phyloP scores from a whole-genome alignment of 2,888 invertebrate genomes.

The Baccha elongata region DNA sequence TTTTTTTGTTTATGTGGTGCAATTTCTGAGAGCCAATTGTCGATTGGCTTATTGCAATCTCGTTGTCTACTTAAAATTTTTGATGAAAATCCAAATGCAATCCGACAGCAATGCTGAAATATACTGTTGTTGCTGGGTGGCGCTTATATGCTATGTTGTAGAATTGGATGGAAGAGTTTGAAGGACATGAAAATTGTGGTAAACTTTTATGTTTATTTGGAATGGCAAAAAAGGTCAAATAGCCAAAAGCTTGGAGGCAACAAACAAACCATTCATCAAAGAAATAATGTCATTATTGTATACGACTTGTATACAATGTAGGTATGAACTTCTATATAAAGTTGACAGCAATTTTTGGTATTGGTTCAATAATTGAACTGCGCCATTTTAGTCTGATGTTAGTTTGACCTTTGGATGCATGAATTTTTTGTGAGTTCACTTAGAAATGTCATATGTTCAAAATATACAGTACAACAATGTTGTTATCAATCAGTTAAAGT shows the following conservation, averaged over 20 bases:
- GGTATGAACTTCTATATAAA: no score
- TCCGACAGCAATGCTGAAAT: constrained; percentile 35
- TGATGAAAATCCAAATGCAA: constrained; percentile 71
- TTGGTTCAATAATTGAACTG: neutral
- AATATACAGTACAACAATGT: no score
- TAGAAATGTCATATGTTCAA: no score
- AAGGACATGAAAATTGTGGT: constrained; percentile 48
- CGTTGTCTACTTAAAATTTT: constrained; percentile 68
- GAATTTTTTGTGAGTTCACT: no score
- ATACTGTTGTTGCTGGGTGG: neutral
- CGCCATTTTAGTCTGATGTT: neutral
- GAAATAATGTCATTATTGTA: neutral
- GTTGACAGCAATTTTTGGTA: neutral
- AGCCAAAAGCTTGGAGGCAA: no score
- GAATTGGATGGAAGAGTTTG: constrained; percentile 46
- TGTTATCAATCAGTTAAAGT: no score
- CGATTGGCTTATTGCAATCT: constrained; percentile 73
- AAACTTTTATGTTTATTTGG: constrained; percentile 25
- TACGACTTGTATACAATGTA: neutral
- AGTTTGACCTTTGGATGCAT: neutral
- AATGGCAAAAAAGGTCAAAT: neutral
- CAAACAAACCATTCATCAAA: neutral
- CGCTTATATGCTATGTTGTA: neutral
- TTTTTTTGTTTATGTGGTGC: constrained; percentile 11
- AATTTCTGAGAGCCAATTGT: constrained; percentile 63